A percentile compares a stretch with the other conserved stretches of the same genome.
Conservation (phyloP, 2,797 vertebrate genomes). For the Buceros bicornis region DNA sequence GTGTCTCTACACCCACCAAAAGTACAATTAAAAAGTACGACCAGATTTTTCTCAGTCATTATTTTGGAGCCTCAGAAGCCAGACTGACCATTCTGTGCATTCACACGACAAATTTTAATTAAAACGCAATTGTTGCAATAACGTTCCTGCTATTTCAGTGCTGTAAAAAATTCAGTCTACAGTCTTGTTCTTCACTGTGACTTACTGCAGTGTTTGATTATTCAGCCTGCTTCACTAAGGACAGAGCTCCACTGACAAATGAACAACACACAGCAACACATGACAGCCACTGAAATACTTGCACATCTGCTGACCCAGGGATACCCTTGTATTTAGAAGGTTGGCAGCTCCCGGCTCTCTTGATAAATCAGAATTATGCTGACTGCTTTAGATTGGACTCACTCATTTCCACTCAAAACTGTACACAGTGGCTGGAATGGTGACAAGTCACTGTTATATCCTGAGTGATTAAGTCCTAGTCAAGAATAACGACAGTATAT, state of each 20-base stretch:
- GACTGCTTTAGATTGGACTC: not conserved
- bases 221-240: not conserved
- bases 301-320: conserved; percentile 8
- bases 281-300: not conserved
- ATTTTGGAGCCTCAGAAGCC: not conserved
- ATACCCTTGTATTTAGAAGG: not conserved
- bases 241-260: not conserved
- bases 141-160: not conserved
- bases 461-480: conserved; percentile 44
- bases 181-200: not conserved
- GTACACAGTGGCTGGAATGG: not conserved
- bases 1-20: not conserved
- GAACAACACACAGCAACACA: not conserved
- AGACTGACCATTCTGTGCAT: not conserved
- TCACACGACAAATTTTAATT: not conserved
- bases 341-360: not conserved
- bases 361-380: not conserved
- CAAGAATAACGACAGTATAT: not conserved
- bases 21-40: not conserved
- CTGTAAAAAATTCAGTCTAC: not conserved
- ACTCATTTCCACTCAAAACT: conserved; percentile 12
- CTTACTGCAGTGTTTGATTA: not conserved
- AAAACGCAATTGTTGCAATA: not conserved
- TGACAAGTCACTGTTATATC: not conserved
- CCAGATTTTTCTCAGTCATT: not conserved